Conservation (phyloP, 2,888 invertebrate genomes). For the Callinectes sapidus region DNA sequence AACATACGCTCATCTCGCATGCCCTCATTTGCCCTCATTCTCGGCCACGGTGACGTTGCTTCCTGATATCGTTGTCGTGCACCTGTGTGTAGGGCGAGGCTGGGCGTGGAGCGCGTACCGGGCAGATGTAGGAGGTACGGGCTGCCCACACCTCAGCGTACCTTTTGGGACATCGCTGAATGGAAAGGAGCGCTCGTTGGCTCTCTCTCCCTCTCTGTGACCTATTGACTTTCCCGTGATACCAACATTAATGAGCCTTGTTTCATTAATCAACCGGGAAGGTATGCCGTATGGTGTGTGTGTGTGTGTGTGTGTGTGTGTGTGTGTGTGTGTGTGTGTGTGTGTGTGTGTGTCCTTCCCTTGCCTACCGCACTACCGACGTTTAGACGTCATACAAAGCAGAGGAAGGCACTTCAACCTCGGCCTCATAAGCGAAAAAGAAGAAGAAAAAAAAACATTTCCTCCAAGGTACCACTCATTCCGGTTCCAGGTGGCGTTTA, state of each 20-base stretch:
- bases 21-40: slow-evolving; percentile 24
- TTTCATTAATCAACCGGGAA: not conserved
- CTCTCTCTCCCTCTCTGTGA: not conserved
- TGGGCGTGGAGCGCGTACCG: not conserved
- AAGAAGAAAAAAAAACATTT: not conserved
- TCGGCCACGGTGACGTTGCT: not conserved
- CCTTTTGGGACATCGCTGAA: not conserved
- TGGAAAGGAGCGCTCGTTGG: not conserved
- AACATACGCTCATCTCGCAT: slow-evolving; percentile 27
- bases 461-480: not conserved
- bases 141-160: not conserved
- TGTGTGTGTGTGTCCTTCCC: not conserved
- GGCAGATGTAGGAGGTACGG: not conserved
- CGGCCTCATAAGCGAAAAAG: not conserved
- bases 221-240: slow-evolving; percentile 1
- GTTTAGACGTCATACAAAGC: not conserved
- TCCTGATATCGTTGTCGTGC: not conserved
- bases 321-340: not conserved
- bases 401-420: not conserved
- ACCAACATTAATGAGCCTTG: not conserved
- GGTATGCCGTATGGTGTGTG: not conserved
- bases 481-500: not conserved
- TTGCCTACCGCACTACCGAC: not conserved
- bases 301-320: slow-evolving; percentile 1
- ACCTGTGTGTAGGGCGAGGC: not conserved